phyloP scores from a whole-genome alignment of 2,797 vertebrate genomes.

The Anomalospiza imberbis region DNA sequence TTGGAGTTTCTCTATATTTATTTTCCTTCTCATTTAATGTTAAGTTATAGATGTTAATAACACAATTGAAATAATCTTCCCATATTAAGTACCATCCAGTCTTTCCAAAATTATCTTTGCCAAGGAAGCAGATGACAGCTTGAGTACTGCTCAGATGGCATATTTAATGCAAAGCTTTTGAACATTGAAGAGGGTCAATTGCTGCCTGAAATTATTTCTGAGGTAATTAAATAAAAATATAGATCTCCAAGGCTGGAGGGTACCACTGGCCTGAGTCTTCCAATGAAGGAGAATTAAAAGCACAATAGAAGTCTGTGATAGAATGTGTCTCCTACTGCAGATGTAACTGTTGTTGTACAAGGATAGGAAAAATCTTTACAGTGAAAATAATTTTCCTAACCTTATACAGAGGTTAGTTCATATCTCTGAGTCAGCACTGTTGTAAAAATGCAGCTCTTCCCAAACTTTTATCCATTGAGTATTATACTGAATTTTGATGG shows the following conservation, averaged over 20 bases:
- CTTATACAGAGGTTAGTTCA: background rate
- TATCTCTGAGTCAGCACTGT: background rate
- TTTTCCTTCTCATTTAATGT: background rate
- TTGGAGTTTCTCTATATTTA: background rate
- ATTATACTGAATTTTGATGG: background rate
- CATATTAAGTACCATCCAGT: background rate
- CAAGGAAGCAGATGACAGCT: background rate
- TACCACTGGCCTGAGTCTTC: background rate
- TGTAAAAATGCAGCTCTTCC: background rate
- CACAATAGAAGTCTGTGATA: background rate
- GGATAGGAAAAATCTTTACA: background rate
- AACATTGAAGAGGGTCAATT: background rate
- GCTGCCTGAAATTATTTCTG: background rate
- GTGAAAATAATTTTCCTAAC: background rate
- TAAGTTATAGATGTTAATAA: background rate
- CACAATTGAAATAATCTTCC: background rate
- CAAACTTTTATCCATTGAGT: background rate
- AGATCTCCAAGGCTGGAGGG: background rate
- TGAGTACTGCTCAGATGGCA: background rate
- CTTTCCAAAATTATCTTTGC: conserved; percentile 6
- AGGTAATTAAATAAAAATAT: background rate
- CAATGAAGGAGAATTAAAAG: background rate
- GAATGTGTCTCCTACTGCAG: background rate
- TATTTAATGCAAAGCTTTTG: background rate
- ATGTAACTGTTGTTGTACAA: background rate